A percentile compares a stretch with the other conserved stretches of the same genome.
Evolutionary conservation across 1,140 invertebrate genomes (phyloP).

Genomic region (Paralvinella palmiformis): DNA sequence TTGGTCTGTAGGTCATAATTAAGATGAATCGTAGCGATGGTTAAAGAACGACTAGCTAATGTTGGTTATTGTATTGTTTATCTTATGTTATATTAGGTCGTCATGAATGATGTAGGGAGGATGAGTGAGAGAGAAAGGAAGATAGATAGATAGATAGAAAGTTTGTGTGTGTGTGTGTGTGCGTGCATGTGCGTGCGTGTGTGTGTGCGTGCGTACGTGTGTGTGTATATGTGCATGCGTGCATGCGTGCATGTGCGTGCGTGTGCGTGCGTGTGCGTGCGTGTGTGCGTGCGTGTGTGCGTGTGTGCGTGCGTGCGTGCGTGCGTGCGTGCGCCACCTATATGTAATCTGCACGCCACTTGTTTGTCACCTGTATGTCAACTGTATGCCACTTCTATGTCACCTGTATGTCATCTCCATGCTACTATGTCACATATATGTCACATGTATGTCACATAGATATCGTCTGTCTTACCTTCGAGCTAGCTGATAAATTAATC

Average conservation of each 20-base stretch:
- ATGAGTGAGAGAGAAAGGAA: background rate
- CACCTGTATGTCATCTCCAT: background rate
- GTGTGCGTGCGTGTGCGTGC: background rate
- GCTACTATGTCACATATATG: background rate
- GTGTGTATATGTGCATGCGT: too few relatives aligned
- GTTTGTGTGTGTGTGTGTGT: background rate
- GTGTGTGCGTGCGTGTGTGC: conserved; percentile 1
- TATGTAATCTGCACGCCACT: background rate
- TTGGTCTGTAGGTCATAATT: background rate
- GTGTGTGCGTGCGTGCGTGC: background rate
- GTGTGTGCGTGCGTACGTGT: conserved; percentile 6
- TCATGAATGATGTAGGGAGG: too few relatives aligned
- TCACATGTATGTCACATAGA: background rate
- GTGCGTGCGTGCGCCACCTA: background rate
- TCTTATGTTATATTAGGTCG: too few relatives aligned
- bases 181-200: background rate
- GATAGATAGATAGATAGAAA: background rate
- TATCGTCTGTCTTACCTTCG: background rate
- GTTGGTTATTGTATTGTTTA: background rate
- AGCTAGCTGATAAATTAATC: background rate
- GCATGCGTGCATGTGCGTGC: background rate
- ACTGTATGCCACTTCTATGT: background rate
- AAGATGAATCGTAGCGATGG: background rate
- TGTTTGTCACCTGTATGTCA: background rate
- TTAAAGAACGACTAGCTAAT: background rate